Conservation (phyloP, 1,140 invertebrate genomes). For the Heliconius melpomene region DNA sequence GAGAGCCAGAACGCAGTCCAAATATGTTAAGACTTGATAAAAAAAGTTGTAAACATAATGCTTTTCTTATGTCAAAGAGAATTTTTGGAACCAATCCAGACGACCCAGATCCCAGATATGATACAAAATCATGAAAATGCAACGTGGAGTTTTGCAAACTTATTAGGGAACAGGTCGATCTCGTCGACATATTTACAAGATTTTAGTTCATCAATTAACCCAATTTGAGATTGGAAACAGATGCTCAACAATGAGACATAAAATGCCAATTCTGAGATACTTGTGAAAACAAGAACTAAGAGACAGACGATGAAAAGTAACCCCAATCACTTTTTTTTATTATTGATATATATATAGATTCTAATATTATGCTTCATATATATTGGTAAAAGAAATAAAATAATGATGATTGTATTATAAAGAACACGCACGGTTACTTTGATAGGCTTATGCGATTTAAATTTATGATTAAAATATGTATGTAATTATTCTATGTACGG, state of each 20-base stretch:
- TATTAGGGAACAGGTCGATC: conserved; percentile 34
- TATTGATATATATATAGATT: no score
- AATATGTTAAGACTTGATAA: background rate
- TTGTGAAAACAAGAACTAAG: background rate
- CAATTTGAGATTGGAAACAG: conserved; percentile 3
- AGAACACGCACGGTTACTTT: no score
- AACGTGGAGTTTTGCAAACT: conserved; percentile 61
- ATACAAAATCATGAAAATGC: conserved; percentile 49
- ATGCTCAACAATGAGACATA: conserved; percentile 15
- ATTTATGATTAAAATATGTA: background rate
- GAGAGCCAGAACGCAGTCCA: background rate
- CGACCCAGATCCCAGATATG: conserved; percentile 73
- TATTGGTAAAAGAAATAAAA: no score
- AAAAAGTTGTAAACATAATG: conserved; percentile 53
- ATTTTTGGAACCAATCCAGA: conserved; percentile 69
- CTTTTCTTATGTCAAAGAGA: conserved; percentile 57
- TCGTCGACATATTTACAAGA: conserved; percentile 30
- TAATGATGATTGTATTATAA: no score
- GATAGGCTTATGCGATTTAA: background rate
- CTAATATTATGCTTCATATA: no score
- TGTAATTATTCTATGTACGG: background rate
- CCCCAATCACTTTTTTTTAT: background rate
- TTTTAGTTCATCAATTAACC: conserved; percentile 34
- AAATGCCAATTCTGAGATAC: background rate
- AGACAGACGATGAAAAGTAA: background rate